Evolutionary conservation across 2,888 invertebrate species (phyloP).

Genomic region (Spisula subtruncata): DNA sequence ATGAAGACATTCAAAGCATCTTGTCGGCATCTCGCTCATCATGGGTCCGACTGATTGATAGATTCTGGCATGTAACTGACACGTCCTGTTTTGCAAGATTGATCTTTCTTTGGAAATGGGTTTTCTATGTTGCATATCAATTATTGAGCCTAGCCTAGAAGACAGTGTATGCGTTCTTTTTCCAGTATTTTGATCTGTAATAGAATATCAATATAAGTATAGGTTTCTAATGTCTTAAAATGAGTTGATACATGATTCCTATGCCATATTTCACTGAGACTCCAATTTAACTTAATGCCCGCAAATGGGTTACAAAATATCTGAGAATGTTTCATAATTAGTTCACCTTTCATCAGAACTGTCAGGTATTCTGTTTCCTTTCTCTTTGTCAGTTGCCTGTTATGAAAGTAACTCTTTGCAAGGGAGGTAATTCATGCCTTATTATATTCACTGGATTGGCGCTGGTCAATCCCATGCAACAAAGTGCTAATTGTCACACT

Average conservation of each 20-base stretch:
- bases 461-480: too few relatives aligned
- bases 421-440: too few relatives aligned
- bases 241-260: background rate
- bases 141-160: background rate
- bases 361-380: too few relatives aligned
- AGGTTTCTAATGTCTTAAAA: background rate
- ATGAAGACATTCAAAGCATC: background rate
- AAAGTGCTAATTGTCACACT: too few relatives aligned
- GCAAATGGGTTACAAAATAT: too few relatives aligned
- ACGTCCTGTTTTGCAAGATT: conserved; percentile 10
- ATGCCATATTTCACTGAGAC: background rate
- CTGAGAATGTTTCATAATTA: too few relatives aligned
- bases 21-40: background rate
- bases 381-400: too few relatives aligned
- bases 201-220: background rate
- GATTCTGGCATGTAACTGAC: background rate
- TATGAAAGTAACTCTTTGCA: too few relatives aligned
- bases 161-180: background rate
- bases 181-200: background rate
- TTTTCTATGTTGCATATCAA: conserved; percentile 27
- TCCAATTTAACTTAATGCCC: too few relatives aligned
- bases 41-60: conserved; percentile 4
- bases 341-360: too few relatives aligned
- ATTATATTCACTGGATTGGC: too few relatives aligned
- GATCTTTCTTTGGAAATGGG: conserved; percentile 1